Evolutionary conservation across 2,113 vertebrate genomes (phyloP).

Genomic region (Ploceus nigricollis): DNA sequence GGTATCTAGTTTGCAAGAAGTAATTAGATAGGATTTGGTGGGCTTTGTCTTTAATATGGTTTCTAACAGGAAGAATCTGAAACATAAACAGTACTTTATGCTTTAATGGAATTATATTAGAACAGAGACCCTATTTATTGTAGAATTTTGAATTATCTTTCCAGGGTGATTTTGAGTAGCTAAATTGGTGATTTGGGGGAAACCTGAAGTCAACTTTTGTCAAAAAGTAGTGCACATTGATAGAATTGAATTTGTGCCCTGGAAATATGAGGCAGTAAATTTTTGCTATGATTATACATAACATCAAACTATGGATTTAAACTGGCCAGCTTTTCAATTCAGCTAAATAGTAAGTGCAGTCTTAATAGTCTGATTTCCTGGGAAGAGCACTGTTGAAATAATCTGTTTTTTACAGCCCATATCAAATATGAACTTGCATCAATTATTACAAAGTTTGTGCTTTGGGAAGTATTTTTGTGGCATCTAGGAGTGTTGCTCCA

Average conservation of each 20-base stretch:
- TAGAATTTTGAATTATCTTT: background rate
- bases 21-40: background rate
- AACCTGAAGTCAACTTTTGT: background rate
- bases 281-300: conserved; percentile 48
- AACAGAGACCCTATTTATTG: background rate
- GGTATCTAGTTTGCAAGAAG: background rate
- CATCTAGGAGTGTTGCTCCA: conserved; percentile 2
- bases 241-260: conserved; percentile 43
- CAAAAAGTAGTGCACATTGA: conserved; percentile 9
- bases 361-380: conserved; percentile 66
- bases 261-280: conserved; percentile 15
- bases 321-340: conserved; percentile 56
- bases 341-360: conserved; percentile 58
- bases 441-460: conserved; percentile 60
- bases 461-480: conserved; percentile 60
- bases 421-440: conserved; percentile 47
- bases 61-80: background rate
- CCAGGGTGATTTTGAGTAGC: background rate
- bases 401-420: conserved; percentile 55
- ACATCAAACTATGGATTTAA: conserved; percentile 48
- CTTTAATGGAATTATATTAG: background rate
- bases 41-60: background rate
- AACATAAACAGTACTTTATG: background rate
- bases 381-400: conserved; percentile 62
- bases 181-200: background rate